These are phyloP conservation scores for Platycheirus rosarum DNA, from an alignment of 2,888 invertebrate species.

Conservation along the genomic window DNA sequence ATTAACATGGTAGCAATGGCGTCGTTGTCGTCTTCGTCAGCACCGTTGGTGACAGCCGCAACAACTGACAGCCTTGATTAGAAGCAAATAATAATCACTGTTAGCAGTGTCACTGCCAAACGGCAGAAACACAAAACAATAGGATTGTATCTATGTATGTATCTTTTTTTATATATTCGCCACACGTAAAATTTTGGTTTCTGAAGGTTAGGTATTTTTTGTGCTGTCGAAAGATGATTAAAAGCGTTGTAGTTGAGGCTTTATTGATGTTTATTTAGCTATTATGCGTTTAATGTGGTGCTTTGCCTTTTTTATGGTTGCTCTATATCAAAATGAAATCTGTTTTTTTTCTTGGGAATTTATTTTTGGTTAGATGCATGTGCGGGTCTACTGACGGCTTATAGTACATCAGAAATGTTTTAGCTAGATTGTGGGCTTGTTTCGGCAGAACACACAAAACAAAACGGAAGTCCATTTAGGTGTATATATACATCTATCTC, in stretches of 20 bases:
- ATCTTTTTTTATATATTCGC: conserved; percentile 50
- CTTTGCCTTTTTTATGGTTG: conserved; percentile 37
- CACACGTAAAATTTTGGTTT: conserved; percentile 67
- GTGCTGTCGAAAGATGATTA: conserved; percentile 49
- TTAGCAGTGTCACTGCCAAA: conserved; percentile 56
- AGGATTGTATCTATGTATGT: conserved; percentile 9
- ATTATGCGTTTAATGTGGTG: conserved; percentile 61
- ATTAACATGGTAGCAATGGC: conserved; percentile 47
- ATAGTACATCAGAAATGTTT: conserved; percentile 5
- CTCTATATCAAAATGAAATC: conserved; percentile 32
- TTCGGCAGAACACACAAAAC: neutral
- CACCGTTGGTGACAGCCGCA: conserved; percentile 25
- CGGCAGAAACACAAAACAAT: conserved; percentile 56
- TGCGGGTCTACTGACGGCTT: neutral
- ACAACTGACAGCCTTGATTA: conserved; percentile 62
- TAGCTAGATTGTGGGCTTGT: conserved; percentile 2
- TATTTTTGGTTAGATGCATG: conserved; percentile 22
- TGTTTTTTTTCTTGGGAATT: conserved; percentile 25
- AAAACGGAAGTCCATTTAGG: conserved; percentile 40
- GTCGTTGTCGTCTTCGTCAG: conserved; percentile 24
- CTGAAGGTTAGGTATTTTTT: conserved; percentile 47
- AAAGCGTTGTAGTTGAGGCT: conserved; percentile 35
- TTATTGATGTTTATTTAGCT: conserved; percentile 70
- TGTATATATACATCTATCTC: neutral
- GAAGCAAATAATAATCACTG: conserved; percentile 53